A percentile compares a stretch with the other conserved stretches of the same genome.
Evolutionary conservation across 2,888 invertebrate species (phyloP).

Genomic region (Dysmachus trigonus): DNA sequence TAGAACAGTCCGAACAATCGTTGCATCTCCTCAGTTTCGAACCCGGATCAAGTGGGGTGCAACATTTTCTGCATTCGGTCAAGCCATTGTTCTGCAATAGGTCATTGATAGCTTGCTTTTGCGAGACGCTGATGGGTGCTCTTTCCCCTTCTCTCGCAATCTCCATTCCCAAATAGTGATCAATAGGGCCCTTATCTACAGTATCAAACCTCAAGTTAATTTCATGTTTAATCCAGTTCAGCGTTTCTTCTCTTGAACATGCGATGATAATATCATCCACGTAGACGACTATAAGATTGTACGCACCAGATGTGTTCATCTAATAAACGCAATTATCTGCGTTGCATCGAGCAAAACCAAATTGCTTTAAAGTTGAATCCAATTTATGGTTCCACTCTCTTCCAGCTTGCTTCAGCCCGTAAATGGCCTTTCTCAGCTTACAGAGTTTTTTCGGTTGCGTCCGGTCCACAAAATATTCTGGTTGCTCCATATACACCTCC

Average conservation of each 20-base stretch:
- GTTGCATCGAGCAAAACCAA: constrained; percentile 30
- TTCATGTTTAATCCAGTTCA: constrained; percentile 43
- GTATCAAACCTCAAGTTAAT: constrained; percentile 41
- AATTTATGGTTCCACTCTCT: constrained; percentile 28
- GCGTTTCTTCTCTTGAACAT: background rate
- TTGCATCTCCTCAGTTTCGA: background rate
- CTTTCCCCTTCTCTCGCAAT: background rate
- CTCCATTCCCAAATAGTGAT: constrained; percentile 42
- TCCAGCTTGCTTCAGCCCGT: background rate
- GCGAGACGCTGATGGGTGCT: background rate
- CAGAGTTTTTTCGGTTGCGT: background rate
- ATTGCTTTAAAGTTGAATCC: background rate
- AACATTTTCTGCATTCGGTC: constrained; percentile 3
- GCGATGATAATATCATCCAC: constrained; percentile 45
- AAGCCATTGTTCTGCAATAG: background rate
- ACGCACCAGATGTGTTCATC: background rate
- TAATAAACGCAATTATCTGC: constrained; percentile 28
- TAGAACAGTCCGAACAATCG: background rate
- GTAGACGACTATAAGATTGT: constrained; percentile 37
- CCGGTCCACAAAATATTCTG: background rate
- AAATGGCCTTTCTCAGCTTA: background rate
- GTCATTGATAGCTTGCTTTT: background rate
- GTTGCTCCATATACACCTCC: background rate
- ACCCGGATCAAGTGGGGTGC: constrained; percentile 41
- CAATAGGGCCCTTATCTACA: constrained; percentile 39